Percentiles rank a stretch among this genome's conserved stretches.
Conservation (phyloP, 2,797 vertebrate genomes). For the Rhincodon typus region DNA sequence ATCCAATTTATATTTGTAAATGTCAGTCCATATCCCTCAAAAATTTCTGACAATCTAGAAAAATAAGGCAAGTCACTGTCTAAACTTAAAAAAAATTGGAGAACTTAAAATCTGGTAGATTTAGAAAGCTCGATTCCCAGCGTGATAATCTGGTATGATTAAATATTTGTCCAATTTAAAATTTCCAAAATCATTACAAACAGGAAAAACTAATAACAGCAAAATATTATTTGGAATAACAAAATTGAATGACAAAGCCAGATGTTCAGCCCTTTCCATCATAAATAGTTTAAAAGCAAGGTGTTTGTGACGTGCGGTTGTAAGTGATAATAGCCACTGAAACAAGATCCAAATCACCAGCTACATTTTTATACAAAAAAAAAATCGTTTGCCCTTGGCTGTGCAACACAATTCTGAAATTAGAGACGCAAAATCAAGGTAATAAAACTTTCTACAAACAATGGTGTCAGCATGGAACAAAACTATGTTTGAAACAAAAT, state of each 20-base stretch:
- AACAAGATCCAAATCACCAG: not conserved
- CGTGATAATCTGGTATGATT: no score
- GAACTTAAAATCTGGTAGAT: not conserved
- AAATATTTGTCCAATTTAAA: not conserved
- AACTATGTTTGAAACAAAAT: constrained; percentile 33
- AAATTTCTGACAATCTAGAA: not conserved
- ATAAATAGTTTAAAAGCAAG: not conserved
- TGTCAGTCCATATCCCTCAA: not conserved
- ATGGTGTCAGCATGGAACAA: not conserved
- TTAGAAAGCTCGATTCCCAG: not conserved
- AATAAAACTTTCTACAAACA: constrained; percentile 29
- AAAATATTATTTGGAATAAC: constrained; percentile 14
- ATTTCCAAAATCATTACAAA: not conserved
- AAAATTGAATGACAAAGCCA: not conserved
- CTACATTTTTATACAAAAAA: not conserved
- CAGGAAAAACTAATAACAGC: not conserved
- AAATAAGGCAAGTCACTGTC: not conserved
- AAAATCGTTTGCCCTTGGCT: not conserved
- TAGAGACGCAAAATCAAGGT: not conserved
- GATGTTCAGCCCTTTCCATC: not conserved
- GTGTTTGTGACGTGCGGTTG: not conserved
- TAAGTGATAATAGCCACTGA: not conserved
- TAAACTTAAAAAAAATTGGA: not conserved
- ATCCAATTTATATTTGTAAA: not conserved
- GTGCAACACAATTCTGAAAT: constrained; percentile 2